phyloP scores from a whole-genome alignment of 2,797 vertebrate species.

The Intellagama lesueurii region DNA sequence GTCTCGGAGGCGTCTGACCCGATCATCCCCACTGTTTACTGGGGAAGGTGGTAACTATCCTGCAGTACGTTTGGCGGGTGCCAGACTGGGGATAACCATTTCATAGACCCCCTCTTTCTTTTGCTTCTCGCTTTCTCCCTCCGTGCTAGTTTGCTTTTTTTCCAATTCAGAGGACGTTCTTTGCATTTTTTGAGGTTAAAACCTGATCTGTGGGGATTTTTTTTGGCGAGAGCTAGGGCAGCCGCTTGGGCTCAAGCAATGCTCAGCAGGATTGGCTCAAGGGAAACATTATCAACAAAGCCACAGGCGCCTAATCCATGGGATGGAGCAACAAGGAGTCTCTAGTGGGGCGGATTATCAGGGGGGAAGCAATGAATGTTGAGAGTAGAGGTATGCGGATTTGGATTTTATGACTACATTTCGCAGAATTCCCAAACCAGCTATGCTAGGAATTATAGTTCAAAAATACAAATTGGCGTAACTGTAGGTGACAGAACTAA shows the following conservation, averaged over 20 bases:
- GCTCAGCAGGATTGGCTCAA: background rate
- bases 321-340: background rate
- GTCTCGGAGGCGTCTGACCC: background rate
- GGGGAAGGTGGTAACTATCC: background rate
- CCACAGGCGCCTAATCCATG: conserved; percentile 6
- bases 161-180: conserved; percentile 7
- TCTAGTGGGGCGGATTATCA: background rate
- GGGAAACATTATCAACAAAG: background rate
- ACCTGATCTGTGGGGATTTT: conserved; percentile 8
- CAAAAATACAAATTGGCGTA: no score
- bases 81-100: background rate
- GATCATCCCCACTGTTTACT: background rate
- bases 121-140: background rate
- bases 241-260: background rate
- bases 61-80: background rate
- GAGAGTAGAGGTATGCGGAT: background rate
- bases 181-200: conserved; percentile 38
- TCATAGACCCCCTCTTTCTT: background rate
- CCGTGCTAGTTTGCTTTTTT: background rate
- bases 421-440: background rate
- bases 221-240: conserved; percentile 24
- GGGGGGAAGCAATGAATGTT: background rate
- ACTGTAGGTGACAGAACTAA: no score
- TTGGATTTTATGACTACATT: background rate
- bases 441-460: background rate